A percentile compares a stretch with the other conserved stretches of the same genome.
Conservation (phyloP, 2,797 vertebrate species). For the Bradypus variegatus region DNA sequence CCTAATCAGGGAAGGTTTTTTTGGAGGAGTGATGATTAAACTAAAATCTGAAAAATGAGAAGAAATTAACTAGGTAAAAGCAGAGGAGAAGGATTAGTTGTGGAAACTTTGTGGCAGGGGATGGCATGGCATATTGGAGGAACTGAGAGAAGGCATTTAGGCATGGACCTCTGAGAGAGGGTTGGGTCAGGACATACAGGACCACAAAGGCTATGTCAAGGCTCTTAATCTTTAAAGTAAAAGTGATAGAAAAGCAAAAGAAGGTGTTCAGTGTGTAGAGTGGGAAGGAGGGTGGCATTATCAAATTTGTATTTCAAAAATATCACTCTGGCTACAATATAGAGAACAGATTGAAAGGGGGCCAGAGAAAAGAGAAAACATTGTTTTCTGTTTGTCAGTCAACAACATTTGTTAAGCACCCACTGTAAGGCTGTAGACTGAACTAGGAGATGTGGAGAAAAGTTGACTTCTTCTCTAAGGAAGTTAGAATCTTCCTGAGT, state of each 20-base stretch:
- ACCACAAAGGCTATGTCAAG: background rate
- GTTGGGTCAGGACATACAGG: background rate
- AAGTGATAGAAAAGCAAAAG: background rate
- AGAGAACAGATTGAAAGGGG: conserved; percentile 5
- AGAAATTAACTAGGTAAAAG: background rate
- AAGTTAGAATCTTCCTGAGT: background rate
- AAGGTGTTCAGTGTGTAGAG: background rate
- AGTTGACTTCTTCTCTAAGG: background rate
- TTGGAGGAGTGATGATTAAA: conserved; percentile 9
- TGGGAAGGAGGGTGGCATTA: background rate
- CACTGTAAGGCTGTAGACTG: background rate
- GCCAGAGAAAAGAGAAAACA: background rate
- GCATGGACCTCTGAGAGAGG: background rate
- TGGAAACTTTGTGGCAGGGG: background rate
- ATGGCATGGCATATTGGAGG: too few species aligned
- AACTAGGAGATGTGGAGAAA: background rate
- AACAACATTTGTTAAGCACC: conserved; percentile 33
- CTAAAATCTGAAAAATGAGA: conserved; percentile 11
- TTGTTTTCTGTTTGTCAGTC: conserved; percentile 46
- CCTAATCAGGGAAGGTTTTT: background rate
- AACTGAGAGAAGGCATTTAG: too few species aligned
- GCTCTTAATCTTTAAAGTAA: background rate
- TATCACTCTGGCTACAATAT: background rate
- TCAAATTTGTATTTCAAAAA: conserved; percentile 21
- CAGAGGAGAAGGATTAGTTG: background rate